phyloP scores from a whole-genome alignment of 2,113 vertebrate genomes.

The Nannobrachium achirus region DNA sequence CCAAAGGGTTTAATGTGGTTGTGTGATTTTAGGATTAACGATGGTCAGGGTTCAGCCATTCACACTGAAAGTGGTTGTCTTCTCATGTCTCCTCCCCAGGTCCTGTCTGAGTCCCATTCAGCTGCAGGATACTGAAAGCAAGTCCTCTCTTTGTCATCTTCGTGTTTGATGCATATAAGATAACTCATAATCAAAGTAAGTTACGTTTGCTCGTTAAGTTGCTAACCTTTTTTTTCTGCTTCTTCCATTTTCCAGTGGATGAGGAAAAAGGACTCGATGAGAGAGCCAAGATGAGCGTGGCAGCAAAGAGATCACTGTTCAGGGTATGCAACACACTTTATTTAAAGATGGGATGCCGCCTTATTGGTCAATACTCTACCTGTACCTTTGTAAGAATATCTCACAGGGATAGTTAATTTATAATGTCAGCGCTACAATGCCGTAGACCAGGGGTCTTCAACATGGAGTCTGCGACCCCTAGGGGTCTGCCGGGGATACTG shows the following conservation, averaged over 20 bases:
- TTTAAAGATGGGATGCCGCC: too few relatives aligned
- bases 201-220: not conserved
- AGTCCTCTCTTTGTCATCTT: slow-evolving; percentile 49
- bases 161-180: not conserved
- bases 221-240: not conserved
- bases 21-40: not conserved
- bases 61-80: slow-evolving; percentile 12
- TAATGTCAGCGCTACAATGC: too few relatives aligned
- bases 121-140: slow-evolving; percentile 83
- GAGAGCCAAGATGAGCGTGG: slow-evolving; percentile 94
- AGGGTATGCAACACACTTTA: slow-evolving; percentile 65
- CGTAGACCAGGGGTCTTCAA: too few relatives aligned
- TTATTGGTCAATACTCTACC: too few relatives aligned
- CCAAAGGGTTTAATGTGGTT: not conserved
- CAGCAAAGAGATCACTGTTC: slow-evolving; percentile 92
- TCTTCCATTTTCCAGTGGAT: slow-evolving; percentile 69
- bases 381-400: too few relatives aligned
- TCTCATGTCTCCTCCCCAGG: slow-evolving; percentile 73
- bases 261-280: slow-evolving; percentile 96
- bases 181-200: too few relatives aligned
- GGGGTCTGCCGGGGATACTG: too few relatives aligned
- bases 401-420: too few relatives aligned
- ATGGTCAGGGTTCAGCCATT: not conserved
- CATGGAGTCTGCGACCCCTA: too few relatives aligned
- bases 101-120: slow-evolving; percentile 81